Percentiles rank a stretch among this genome's conserved stretches.
Evolutionary conservation across 2,888 invertebrate genomes (phyloP).

Genomic region (Reticulitermes lucifugus): DNA sequence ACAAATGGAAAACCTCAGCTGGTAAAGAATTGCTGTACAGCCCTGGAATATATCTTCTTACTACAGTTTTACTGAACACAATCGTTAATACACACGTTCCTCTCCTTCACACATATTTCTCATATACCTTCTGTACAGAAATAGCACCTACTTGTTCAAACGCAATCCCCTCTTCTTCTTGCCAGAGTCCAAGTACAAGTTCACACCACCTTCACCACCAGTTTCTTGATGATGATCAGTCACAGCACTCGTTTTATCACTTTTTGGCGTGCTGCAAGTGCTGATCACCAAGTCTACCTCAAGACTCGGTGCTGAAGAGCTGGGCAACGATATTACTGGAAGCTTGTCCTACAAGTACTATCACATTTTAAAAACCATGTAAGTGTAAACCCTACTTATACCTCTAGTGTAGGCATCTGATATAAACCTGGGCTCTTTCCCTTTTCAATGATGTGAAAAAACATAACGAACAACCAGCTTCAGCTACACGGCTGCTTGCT

Average conservation of each 20-base stretch:
- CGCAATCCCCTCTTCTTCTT: constrained; percentile 45
- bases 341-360: background rate
- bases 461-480: no score
- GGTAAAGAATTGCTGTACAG: no score
- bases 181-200: constrained; percentile 29
- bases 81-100: no score
- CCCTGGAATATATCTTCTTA: no score
- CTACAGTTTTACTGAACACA: no score
- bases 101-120: background rate
- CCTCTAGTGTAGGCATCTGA: no score
- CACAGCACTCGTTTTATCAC: background rate
- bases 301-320: background rate
- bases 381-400: no score
- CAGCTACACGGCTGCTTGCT: no score
- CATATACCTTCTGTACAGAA: background rate
- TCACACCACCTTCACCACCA: background rate
- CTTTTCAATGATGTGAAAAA: no score
- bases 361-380: background rate
- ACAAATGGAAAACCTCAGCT: no score
- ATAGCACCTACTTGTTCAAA: constrained; percentile 24
- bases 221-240: background rate
- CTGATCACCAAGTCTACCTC: background rate
- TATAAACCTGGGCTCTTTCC: no score
- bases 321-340: background rate
- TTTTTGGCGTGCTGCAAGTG: background rate